Conservation (phyloP, 2,888 invertebrate species). For the Volucella inflata region DNA sequence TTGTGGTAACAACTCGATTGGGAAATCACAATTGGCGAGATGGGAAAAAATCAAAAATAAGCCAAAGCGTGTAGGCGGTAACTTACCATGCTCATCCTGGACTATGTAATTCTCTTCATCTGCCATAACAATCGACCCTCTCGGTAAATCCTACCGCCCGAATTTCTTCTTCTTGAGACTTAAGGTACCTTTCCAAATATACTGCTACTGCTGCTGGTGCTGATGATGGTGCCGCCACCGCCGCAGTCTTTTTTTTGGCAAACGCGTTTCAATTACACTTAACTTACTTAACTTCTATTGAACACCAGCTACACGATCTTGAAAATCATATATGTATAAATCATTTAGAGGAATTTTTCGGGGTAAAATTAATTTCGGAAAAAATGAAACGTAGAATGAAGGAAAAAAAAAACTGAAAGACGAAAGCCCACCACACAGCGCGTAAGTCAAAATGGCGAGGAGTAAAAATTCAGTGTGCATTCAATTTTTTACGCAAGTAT, state of each 20-base stretch:
- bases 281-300: conserved; percentile 27
- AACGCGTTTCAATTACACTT: conserved; percentile 16
- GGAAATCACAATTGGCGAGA: conserved; percentile 35
- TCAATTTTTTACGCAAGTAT: conserved; percentile 57
- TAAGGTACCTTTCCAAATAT: conserved; percentile 52
- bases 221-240: conserved; percentile 18
- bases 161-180: conserved; percentile 52
- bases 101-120: conserved; percentile 83
- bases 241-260: conserved; percentile 24
- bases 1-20: conserved; percentile 4
- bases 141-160: conserved; percentile 60
- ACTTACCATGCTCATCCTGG: conserved; percentile 83
- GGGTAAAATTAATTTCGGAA: conserved; percentile 46
- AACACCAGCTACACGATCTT: conserved; percentile 46
- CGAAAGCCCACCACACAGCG: conserved; percentile 73
- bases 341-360: conserved; percentile 45
- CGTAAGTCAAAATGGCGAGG: conserved; percentile 74
- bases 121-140: conserved; percentile 76
- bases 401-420: conserved; percentile 49
- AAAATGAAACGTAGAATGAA: conserved; percentile 36
- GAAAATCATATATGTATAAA: conserved; percentile 33
- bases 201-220: conserved; percentile 43
- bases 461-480: conserved; percentile 58
- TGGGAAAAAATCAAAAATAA: conserved; percentile 10
- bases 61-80: background rate